Evolutionary conservation across 2,797 vertebrate species (phyloP).

Genomic region (Paramormyrops hopkinsi): DNA sequence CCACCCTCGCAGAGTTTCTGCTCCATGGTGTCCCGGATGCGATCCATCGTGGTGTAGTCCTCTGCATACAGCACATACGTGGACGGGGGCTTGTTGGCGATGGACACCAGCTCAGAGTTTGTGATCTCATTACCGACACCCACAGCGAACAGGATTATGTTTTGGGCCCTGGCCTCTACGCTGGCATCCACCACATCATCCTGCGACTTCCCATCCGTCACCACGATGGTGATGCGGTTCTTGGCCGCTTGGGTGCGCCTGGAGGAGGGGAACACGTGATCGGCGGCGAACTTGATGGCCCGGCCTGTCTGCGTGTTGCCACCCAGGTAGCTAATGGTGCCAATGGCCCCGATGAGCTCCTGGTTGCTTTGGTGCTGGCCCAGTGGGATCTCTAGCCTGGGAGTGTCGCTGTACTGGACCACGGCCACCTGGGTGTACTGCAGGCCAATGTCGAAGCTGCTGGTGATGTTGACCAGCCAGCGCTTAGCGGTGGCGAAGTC

Average conservation of each 20-base stretch:
- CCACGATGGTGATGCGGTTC: slow-evolving; percentile 50
- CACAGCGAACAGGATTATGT: slow-evolving; percentile 53
- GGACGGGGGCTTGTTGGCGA: slow-evolving; percentile 51
- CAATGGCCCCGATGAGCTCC: slow-evolving; percentile 44
- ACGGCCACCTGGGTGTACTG: slow-evolving; percentile 51
- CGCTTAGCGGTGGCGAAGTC: slow-evolving; percentile 53
- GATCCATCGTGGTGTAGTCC: slow-evolving; percentile 52
- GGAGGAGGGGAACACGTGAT: slow-evolving; percentile 49
- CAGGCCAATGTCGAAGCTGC: slow-evolving; percentile 47
- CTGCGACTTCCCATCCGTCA: slow-evolving; percentile 55
- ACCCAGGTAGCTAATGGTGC: slow-evolving; percentile 46
- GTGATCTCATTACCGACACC: slow-evolving; percentile 54
- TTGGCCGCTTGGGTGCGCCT: slow-evolving; percentile 27
- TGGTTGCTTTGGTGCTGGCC: slow-evolving; percentile 45
- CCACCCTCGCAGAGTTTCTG: slow-evolving; percentile 58
- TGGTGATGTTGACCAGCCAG: slow-evolving; percentile 55
- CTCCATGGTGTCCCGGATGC: slow-evolving; percentile 52
- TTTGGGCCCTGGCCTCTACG: slow-evolving; percentile 48
- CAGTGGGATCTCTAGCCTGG: slow-evolving; percentile 52
- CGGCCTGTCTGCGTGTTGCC: slow-evolving; percentile 56
- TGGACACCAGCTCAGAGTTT: slow-evolving; percentile 47
- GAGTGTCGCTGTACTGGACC: slow-evolving; percentile 57
- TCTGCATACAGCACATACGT: slow-evolving; percentile 53
- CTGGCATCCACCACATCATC: slow-evolving; percentile 54
- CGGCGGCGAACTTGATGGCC: slow-evolving; percentile 53